Evolutionary conservation across 2,113 vertebrate species (phyloP).

Genomic region (Bubo blakistoni): DNA sequence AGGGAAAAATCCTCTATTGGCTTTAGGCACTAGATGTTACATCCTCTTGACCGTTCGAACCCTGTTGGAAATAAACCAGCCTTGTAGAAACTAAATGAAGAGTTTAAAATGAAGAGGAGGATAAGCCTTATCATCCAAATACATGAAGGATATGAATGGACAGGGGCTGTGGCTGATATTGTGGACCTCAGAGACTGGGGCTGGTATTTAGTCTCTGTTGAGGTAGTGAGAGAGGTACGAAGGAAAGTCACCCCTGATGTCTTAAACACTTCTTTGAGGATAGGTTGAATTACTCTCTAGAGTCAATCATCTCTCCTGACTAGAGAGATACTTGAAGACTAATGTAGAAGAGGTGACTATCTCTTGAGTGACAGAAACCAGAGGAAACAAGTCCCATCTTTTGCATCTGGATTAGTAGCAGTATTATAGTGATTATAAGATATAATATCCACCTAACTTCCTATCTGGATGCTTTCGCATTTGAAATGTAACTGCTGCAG

Average conservation of each 20-base stretch:
- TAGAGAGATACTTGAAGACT: background rate
- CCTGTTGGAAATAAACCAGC: background rate
- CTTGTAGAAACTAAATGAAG: background rate
- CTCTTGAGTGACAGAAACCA: background rate
- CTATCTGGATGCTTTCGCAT: background rate
- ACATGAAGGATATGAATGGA: background rate
- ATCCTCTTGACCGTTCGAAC: background rate
- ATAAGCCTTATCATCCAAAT: background rate
- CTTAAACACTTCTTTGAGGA: background rate
- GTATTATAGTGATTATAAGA: background rate
- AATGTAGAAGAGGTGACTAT: background rate
- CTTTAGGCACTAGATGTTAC: background rate
- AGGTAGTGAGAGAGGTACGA: accelerated
- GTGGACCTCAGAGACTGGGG: background rate
- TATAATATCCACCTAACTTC: background rate
- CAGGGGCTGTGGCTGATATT: background rate
- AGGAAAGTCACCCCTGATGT: background rate
- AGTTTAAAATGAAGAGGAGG: background rate
- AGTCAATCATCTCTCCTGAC: accelerated
- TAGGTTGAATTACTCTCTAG: background rate
- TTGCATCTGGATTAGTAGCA: background rate
- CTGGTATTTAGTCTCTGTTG: background rate
- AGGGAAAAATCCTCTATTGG: background rate
- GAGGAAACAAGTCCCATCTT: background rate
- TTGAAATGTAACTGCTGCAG: background rate